These are phyloP conservation scores for Machaerirhynchus nigripectus DNA, from an alignment of 2,113 vertebrate genomes.

Conservation along the genomic window DNA sequence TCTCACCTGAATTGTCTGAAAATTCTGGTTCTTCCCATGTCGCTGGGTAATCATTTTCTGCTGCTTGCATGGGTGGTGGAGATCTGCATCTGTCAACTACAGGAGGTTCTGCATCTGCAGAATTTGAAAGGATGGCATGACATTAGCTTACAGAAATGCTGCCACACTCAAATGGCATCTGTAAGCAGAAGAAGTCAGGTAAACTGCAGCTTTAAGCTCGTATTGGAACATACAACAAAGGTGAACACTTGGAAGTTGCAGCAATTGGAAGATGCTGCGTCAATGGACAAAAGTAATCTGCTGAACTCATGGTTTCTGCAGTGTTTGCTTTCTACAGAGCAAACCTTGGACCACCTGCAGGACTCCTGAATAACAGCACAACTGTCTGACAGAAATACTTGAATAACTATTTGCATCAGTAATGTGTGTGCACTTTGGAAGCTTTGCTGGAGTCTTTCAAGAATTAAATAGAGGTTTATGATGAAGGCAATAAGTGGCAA, in stretches of 20 bases:
- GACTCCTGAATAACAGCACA: neutral
- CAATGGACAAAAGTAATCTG: neutral
- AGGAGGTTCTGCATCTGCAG: conserved; percentile 89
- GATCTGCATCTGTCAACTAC: conserved; percentile 94
- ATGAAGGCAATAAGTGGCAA: neutral
- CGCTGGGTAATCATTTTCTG: conserved; percentile 72
- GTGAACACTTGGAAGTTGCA: neutral
- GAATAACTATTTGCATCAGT: neutral
- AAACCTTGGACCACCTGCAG: neutral
- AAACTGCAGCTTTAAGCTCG: neutral
- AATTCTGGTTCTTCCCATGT: conserved; percentile 94
- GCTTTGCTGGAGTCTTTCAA: neutral
- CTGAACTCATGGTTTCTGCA: neutral
- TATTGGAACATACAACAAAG: neutral
- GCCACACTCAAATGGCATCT: neutral
- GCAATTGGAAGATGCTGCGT: neutral
- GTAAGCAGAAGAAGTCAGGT: neutral
- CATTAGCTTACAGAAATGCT: neutral
- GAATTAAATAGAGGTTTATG: neutral
- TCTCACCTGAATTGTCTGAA: conserved; percentile 96
- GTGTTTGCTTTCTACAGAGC: neutral
- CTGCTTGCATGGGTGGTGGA: conserved; percentile 80
- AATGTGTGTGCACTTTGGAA: neutral
- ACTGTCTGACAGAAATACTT: neutral
- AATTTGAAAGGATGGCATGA: conserved; percentile 25